A percentile compares a stretch with the other conserved stretches of the same genome.
Evolutionary conservation across 1,140 invertebrate species (phyloP).

Genomic region (Zaprionus gabonicus): DNA sequence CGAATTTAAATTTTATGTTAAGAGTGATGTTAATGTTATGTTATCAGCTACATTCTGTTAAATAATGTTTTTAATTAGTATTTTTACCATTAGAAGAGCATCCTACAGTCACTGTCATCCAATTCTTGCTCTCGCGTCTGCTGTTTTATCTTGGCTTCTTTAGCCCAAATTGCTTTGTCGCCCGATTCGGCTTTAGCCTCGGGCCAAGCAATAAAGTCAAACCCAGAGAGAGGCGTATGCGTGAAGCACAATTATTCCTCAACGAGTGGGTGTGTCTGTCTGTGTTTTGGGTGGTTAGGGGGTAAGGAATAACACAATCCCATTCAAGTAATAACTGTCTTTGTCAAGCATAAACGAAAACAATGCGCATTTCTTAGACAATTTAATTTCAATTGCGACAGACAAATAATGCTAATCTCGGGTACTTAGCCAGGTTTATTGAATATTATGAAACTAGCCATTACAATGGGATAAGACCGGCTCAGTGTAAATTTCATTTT

Average conservation of each 20-base stretch:
- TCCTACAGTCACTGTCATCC: not conserved
- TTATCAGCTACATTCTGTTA: not conserved
- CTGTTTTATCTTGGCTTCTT: conserved; percentile 64
- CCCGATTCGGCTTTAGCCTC: conserved; percentile 65
- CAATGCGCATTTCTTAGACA: conserved; percentile 15
- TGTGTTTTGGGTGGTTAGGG: not conserved
- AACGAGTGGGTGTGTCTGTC: conserved; percentile 68
- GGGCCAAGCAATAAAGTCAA: conserved; percentile 68
- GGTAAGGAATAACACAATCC: conserved; percentile 49
- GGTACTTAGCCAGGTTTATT: conserved; percentile 19
- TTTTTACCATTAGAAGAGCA: not conserved
- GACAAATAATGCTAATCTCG: conserved; percentile 32
- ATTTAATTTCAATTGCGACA: conserved; percentile 44
- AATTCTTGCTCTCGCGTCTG: conserved; percentile 18
- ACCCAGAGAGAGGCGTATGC: conserved; percentile 67
- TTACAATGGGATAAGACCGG: not conserved
- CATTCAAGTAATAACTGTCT: conserved; percentile 68
- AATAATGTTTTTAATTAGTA: not conserved
- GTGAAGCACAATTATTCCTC: conserved; percentile 77
- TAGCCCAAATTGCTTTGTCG: conserved; percentile 57
- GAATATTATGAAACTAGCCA: conserved; percentile 1
- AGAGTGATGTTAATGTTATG: not conserved
- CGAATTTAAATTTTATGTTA: not conserved
- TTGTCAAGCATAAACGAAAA: conserved; percentile 52
- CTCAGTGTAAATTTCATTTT: not conserved